These are phyloP conservation scores for Lepeophtheirus nordmannii DNA, from an alignment of 2,888 invertebrate species.

Conservation along the genomic window DNA sequence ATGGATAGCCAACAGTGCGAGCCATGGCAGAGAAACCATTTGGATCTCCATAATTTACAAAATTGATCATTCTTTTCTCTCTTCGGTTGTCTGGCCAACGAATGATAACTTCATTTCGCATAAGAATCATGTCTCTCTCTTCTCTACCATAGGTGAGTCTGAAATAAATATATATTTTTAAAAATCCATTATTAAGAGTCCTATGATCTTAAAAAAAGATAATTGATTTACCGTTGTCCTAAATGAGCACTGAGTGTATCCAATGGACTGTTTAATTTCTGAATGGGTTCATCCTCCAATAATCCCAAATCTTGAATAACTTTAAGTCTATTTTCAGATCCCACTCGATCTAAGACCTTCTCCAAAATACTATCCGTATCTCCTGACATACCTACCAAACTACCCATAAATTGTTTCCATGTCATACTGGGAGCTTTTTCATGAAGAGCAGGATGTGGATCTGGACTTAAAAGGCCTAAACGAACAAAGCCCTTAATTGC, in stretches of 20 bases:
- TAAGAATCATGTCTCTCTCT: constrained; percentile 82
- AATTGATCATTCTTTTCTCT: constrained; percentile 54
- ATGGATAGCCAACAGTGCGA: constrained; percentile 74
- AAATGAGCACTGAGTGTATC: constrained; percentile 58
- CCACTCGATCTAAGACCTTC: constrained; percentile 63
- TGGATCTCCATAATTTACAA: constrained; percentile 36
- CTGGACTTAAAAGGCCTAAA: constrained; percentile 69
- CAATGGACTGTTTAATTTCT: constrained; percentile 68
- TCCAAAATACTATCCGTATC: constrained; percentile 83
- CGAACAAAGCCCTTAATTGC: constrained; percentile 71
- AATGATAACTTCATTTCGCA: constrained; percentile 82
- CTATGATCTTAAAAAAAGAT: not conserved
- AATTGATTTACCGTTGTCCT: constrained; percentile 42
- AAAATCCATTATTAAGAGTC: not conserved
- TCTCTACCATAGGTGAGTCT: constrained; percentile 42
- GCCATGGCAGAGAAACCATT: constrained; percentile 88
- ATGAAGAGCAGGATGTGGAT: constrained; percentile 75
- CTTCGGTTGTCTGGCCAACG: constrained; percentile 71
- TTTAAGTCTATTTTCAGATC: constrained; percentile 45
- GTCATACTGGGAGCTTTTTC: constrained; percentile 70
- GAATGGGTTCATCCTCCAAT: constrained; percentile 60
- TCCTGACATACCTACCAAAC: constrained; percentile 63
- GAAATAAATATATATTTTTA: constrained; percentile 16
- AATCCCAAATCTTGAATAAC: constrained; percentile 71
- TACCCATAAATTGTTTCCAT: constrained; percentile 76